phyloP scores from a whole-genome alignment of 2,888 invertebrate species.

The Deilephila elpenor region DNA sequence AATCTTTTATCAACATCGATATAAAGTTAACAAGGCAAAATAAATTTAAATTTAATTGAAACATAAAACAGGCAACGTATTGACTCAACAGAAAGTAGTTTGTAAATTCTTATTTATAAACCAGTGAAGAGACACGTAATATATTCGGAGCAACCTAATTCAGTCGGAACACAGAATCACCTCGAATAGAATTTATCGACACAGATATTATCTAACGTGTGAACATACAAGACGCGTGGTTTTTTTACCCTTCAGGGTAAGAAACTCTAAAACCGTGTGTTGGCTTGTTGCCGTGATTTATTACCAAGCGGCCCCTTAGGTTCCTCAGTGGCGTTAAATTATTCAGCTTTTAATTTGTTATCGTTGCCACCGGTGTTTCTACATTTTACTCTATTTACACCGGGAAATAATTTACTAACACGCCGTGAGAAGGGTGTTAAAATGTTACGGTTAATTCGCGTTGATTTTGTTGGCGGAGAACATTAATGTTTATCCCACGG shows the following conservation, averaged over 20 bases:
- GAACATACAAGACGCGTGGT: slow-evolving; percentile 24
- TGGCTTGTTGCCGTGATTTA: slow-evolving; percentile 77
- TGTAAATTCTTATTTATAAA: slow-evolving; percentile 13
- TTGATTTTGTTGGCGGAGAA: slow-evolving; percentile 40
- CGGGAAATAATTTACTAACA: slow-evolving; percentile 75
- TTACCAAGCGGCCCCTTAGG: slow-evolving; percentile 65
- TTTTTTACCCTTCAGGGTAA: slow-evolving; percentile 21
- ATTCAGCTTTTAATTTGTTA: slow-evolving; percentile 84
- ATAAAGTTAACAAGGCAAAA: background rate
- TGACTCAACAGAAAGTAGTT: background rate
- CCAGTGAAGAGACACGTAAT: slow-evolving; percentile 2
- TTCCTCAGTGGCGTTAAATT: slow-evolving; percentile 75
- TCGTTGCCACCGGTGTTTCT: slow-evolving; percentile 74
- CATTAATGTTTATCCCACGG: slow-evolving; percentile 42
- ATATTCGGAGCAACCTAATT: slow-evolving; percentile 12
- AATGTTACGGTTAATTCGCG: slow-evolving; percentile 54
- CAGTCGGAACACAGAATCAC: slow-evolving; percentile 11
- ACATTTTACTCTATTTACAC: slow-evolving; percentile 78
- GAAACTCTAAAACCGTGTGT: slow-evolving; percentile 64
- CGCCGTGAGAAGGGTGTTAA: slow-evolving; percentile 51
- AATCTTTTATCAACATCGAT: background rate
- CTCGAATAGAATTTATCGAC: slow-evolving; percentile 23
- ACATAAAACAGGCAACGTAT: background rate
- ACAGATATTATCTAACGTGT: slow-evolving; percentile 26
- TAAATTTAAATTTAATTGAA: background rate